Percentiles rank a stretch among this genome's conserved stretches.
Conservation (phyloP, 2,797 vertebrate genomes). For the Cetoscarus ocellatus region DNA sequence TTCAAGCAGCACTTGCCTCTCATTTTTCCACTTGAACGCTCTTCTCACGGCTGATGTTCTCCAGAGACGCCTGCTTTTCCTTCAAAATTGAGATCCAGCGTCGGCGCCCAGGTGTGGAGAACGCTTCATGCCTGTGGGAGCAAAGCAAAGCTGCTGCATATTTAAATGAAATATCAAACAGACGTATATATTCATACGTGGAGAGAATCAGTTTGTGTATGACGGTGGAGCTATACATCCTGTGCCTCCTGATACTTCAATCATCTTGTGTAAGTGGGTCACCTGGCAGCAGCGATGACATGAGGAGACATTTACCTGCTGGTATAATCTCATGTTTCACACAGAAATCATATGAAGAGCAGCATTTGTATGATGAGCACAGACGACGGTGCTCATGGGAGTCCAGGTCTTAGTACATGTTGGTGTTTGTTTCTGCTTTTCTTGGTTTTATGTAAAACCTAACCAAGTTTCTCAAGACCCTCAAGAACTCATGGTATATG, state of each 20-base stretch:
- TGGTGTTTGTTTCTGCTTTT: neutral
- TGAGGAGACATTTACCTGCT: constrained; percentile 17
- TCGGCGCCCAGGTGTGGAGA: constrained; percentile 9
- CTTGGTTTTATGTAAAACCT: neutral
- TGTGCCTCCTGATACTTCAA: constrained; percentile 4
- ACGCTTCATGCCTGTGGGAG: constrained; percentile 1
- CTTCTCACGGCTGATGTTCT: constrained; percentile 7
- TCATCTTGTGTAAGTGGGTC: constrained; percentile 31
- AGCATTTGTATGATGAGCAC: neutral
- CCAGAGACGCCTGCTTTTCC: neutral
- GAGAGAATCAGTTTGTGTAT: constrained; percentile 14
- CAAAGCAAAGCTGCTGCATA: constrained; percentile 2
- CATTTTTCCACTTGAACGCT: constrained; percentile 4
- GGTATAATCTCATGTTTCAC: constrained; percentile 23
- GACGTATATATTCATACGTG: constrained; percentile 6
- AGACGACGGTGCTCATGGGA: neutral
- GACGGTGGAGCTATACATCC: constrained; percentile 11
- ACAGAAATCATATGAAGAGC: constrained; percentile 4
- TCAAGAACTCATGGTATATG: no score
- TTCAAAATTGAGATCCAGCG: constrained; percentile 6
- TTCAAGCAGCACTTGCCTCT: constrained; percentile 10
- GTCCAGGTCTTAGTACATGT: neutral
- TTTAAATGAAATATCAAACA: constrained; percentile 36
- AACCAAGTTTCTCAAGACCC: no score
- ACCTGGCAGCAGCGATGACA: constrained; percentile 11